phyloP scores from a whole-genome alignment of 2,888 invertebrate species.

The Syrphus vitripennis region DNA sequence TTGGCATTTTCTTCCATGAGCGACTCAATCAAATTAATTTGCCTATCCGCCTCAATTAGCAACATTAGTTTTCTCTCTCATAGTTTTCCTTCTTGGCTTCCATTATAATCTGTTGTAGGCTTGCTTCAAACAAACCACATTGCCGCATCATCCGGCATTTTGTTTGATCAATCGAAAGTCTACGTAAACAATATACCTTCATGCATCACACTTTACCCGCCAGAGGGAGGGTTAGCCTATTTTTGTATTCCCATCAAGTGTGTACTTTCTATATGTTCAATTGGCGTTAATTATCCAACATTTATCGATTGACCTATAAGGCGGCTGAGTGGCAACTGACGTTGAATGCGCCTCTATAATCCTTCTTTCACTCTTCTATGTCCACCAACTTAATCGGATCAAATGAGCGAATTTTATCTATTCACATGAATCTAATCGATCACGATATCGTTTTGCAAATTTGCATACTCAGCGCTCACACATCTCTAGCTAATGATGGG shows the following conservation, averaged over 20 bases:
- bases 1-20: slow-evolving; percentile 36
- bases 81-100: background rate
- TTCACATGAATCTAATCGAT: slow-evolving; percentile 26
- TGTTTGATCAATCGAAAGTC: slow-evolving; percentile 13
- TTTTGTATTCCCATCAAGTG: background rate
- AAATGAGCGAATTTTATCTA: slow-evolving; percentile 26
- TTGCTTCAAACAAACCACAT: background rate
- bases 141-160: background rate
- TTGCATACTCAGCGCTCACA: slow-evolving; percentile 23
- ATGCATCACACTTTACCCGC: background rate
- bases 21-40: slow-evolving; percentile 52
- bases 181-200: background rate
- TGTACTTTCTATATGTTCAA: slow-evolving; percentile 25
- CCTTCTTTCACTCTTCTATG: background rate
- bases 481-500: background rate
- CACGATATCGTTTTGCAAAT: slow-evolving; percentile 40
- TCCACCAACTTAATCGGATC: slow-evolving; percentile 52
- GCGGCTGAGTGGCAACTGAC: background rate
- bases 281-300: slow-evolving; percentile 50
- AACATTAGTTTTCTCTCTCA: background rate
- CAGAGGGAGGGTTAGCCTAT: too few species aligned
- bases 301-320: slow-evolving; percentile 39
- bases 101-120: too few species aligned
- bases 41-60: slow-evolving; percentile 34
- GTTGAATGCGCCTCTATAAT: background rate